Evolutionary conservation across 2,797 vertebrate genomes (phyloP).

Genomic region (Pangasius mekongensis): DNA sequence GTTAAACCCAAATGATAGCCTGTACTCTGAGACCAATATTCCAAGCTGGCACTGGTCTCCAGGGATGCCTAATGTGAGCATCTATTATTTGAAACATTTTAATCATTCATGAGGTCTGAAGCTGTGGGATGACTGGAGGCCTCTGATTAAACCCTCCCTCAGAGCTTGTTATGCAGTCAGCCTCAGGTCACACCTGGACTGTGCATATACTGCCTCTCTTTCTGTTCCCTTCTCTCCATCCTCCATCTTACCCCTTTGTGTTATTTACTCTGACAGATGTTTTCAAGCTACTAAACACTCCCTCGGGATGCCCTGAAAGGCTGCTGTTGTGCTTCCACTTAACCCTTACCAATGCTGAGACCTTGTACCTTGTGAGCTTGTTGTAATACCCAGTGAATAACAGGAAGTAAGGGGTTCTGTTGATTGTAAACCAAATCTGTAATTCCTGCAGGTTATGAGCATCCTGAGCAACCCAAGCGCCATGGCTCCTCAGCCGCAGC

Average conservation of each 20-base stretch:
- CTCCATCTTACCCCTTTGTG: conserved; percentile 24
- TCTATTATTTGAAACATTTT: conserved; percentile 63
- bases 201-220: conserved; percentile 1
- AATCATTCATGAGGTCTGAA: conserved; percentile 64
- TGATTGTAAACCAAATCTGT: conserved; percentile 5
- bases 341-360: conserved; percentile 28
- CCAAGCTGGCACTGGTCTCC: conserved; percentile 41
- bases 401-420: not conserved
- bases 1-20: conserved; percentile 20
- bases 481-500: conserved; percentile 86
- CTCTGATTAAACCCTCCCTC: conserved; percentile 61
- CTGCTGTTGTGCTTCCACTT: conserved; percentile 44
- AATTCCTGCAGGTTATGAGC: conserved; percentile 88
- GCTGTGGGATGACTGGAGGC: conserved; percentile 55
- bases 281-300: conserved; percentile 53
- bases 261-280: conserved; percentile 47
- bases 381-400: conserved; percentile 30
- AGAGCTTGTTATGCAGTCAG: conserved; percentile 60
- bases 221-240: conserved; percentile 32
- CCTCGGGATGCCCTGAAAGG: conserved; percentile 43
- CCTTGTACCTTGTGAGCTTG: conserved; percentile 30
- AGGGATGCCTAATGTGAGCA: conserved; percentile 58
- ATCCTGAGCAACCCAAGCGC: conserved; percentile 88
- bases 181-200: conserved; percentile 55
- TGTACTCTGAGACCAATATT: conserved; percentile 1